Base-by-base conservation (phyloP, 1,140 invertebrate genomes). In the Heliconius hermathena region DNA sequence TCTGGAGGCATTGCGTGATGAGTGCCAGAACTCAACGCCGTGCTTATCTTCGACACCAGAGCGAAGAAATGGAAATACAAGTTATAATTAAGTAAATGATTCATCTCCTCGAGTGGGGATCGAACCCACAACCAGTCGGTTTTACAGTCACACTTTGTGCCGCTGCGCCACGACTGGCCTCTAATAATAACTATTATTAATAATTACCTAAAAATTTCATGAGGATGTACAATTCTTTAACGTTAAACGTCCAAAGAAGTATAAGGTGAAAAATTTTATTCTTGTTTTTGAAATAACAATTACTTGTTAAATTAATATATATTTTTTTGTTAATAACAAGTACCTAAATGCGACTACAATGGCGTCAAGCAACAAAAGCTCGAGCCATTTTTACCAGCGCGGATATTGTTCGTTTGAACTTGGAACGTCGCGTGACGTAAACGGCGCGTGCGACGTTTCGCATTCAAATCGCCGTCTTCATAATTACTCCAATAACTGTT, bases 391-490 rank as follows among this genome's bases (percentile, higher is more conserved):
- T 91, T 85, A 88, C 88, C 79, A 85, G 73, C 76, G 20, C 46
- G 38, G 75, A 88, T 82, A 93, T 93, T 93, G 90, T 94, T 91
- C 81, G 84, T 86, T 90, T 90, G 89, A 94, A 92, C 89, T 91
- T 92, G 89, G 90, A 83, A 89, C 87, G 89, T 91, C 86, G 88
- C 89, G 85, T 92, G 90, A 90, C 90, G 90, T 88, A 81, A 85
- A 81, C 87, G 85, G 87, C 88, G 90, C 90, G 92, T 91, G 92
- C 90, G 87, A 82, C 80, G 89, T 83, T 87, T 89, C 81, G 88
- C 88, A 93, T 93, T 93, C 85, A 87, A 93, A 83, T 74, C 77
- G 52, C 2, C 77, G 54, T 74, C 77, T 78, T 74, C 79, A 74
- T 78, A 75, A 78, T 81, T 78, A 81, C 80, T 54, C 76, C 66